A percentile compares a stretch with the other conserved stretches of the same genome.
These are phyloP conservation scores for Athetis lepigone DNA, from an alignment of 2,888 invertebrate genomes.

Conservation along the genomic window DNA sequence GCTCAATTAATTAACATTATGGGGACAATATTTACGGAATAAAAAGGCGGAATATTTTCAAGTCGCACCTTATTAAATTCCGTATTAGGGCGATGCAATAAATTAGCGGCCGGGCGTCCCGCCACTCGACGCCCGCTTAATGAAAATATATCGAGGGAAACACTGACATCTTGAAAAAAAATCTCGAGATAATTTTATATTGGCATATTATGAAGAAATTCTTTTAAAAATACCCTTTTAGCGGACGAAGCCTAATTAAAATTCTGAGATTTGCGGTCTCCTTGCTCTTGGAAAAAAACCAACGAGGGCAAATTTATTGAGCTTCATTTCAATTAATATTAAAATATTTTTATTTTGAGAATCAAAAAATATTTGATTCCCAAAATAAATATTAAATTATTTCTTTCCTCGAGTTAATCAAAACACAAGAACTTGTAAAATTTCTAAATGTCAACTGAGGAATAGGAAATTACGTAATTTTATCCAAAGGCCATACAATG, in stretches of 20 bases:
- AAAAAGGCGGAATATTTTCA: slow-evolving; percentile 58
- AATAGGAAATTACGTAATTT: neutral
- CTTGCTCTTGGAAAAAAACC: neutral
- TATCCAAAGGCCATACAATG: neutral
- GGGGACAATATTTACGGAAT: slow-evolving; percentile 45
- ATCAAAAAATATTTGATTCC: slow-evolving; percentile 10
- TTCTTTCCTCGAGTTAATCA: slow-evolving; percentile 1
- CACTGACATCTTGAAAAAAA: slow-evolving; percentile 57
- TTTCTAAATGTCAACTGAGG: neutral
- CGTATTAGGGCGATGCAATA: slow-evolving; percentile 77
- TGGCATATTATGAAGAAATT: slow-evolving; percentile 28
- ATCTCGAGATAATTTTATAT: slow-evolving; percentile 35
- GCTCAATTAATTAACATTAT: slow-evolving; percentile 50
- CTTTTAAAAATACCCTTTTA: neutral
- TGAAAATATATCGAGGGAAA: slow-evolving; percentile 77
- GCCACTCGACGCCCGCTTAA: slow-evolving; percentile 70
- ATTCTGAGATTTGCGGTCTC: neutral
- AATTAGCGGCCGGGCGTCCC: slow-evolving; percentile 71
- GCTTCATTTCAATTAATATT: too few species aligned
- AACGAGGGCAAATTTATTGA: neutral
- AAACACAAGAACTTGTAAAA: neutral
- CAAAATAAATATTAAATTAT: neutral
- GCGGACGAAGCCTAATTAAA: slow-evolving; percentile 19
- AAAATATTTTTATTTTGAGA: too few species aligned
- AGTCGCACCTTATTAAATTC: slow-evolving; percentile 79